A percentile compares a stretch with the other conserved stretches of the same genome.
phyloP scores from a whole-genome alignment of 2,888 invertebrate species.

The Cosmopolites sordidus region DNA sequence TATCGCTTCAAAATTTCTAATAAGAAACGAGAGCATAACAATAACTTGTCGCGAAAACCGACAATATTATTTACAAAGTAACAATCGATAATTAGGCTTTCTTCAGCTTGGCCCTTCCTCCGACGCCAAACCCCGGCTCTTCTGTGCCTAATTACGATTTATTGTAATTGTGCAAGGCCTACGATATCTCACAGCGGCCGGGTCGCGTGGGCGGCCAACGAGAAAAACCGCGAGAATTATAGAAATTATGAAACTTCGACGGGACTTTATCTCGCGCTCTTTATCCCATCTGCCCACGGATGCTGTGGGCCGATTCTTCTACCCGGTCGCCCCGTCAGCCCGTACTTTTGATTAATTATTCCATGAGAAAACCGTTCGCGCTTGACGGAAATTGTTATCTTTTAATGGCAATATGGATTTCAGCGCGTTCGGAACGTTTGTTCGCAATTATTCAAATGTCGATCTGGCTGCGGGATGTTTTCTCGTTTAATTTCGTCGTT shows the following conservation, averaged over 20 bases:
- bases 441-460: slow-evolving; percentile 14
- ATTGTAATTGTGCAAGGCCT: slow-evolving; percentile 21
- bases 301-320: slow-evolving; percentile 32
- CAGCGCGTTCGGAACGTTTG: slow-evolving; percentile 6
- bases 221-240: slow-evolving; percentile 40
- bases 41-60: too few relatives aligned
- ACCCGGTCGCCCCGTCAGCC: slow-evolving; percentile 10
- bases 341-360: slow-evolving; percentile 33
- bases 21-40: too few relatives aligned
- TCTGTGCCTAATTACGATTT: slow-evolving; percentile 22
- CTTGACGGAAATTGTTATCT: slow-evolving; percentile 29
- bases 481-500: too few relatives aligned
- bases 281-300: slow-evolving; percentile 28
- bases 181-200: slow-evolving; percentile 15
- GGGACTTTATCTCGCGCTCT: slow-evolving; percentile 23
- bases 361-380: slow-evolving; percentile 34
- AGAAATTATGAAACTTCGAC: slow-evolving; percentile 39
- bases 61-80: too few relatives aligned
- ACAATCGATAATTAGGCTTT: too few relatives aligned
- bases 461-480: too few relatives aligned
- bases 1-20: too few relatives aligned
- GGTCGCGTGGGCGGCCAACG: slow-evolving; percentile 33
- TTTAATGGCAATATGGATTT: slow-evolving; percentile 20
- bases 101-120: too few relatives aligned
- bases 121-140: slow-evolving; percentile 9